Evolutionary conservation across 2,888 invertebrate genomes (phyloP).

Genomic region (Pristionchus fissidentatus): DNA sequence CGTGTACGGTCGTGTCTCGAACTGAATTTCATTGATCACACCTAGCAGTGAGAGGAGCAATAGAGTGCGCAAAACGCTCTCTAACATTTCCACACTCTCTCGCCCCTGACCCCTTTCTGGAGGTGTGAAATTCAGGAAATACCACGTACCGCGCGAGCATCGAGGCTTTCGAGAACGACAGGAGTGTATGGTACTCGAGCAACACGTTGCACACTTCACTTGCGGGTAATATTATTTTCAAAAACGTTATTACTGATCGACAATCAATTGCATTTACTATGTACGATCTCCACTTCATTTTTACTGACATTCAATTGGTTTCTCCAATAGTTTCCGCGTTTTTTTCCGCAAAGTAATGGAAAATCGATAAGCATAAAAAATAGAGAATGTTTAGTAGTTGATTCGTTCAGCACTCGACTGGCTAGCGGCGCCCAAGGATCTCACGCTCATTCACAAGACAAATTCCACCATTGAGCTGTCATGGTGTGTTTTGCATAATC

Average conservation of each 20-base stretch:
- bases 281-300: background rate
- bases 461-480: conserved; percentile 60
- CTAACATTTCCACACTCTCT: too few relatives aligned
- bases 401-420: conserved; percentile 60
- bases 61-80: background rate
- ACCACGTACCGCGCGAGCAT: conserved; percentile 65
- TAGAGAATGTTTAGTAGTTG: background rate
- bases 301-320: background rate
- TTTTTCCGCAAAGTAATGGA: background rate
- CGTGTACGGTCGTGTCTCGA: too few relatives aligned
- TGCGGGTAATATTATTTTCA: conserved; percentile 55
- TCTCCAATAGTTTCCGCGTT: background rate
- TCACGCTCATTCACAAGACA: conserved; percentile 59
- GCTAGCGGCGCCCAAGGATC: conserved; percentile 62
- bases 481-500: too few relatives aligned
- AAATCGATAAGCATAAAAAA: background rate
- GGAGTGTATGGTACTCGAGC: conserved; percentile 64
- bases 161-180: conserved; percentile 56
- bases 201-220: conserved; percentile 62
- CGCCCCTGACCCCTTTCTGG: too few relatives aligned
- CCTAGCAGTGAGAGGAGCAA: too few relatives aligned
- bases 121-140: conserved; percentile 59
- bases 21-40: too few relatives aligned
- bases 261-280: background rate
- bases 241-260: background rate